Base-by-base conservation (phyloP, 1,140 invertebrate genomes). In the Oreohelix idahoensis region DNA sequence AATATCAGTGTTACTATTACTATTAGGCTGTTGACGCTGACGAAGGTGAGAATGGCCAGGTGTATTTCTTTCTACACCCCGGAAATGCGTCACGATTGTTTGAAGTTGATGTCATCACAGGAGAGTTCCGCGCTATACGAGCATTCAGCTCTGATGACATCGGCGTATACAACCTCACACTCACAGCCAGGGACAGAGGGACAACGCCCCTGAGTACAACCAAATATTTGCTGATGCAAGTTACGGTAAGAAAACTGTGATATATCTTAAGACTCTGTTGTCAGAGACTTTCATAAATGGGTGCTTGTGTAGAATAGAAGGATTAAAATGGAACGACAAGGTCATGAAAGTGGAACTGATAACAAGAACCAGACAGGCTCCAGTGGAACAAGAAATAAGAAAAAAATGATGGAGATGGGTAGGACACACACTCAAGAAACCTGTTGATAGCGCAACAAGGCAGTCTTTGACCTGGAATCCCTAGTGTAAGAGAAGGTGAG, bases 81-180 rank as follows among this genome's bases (percentile, higher is more conserved):
- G 87, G 89, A n/a, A 89, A 89, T 79, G 96, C 95, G n/a, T 94
- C 94, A 94, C 94, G 76, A 93, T 96, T 39, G 95, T 98, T 99
- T 93, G 95, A 95, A 38, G 97, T 98, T 82, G 96, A 98, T 92
- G 94, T 96, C 5, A 93, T 95, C 35, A 97, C 95, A 0, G 88
- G 87, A 5, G 84, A 85, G 32, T 78, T 88, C 0, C 84, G 74
- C 26, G 69, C 78, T 23, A 63, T 32, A 35, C 35, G 45, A 45
- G 49, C 66, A 1, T 17, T 86, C 11, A 45, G 15, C 23, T 45
- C 74, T 20, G 75, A 45, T n/a, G 83, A 86, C 38, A 35, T 79
- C 26, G 83, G 80, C 35, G 42, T 69, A 8, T 82, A 82, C 83
- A 74, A 75, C 42, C 80, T 86, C 15, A 74, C 69, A 1, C 49